Evolutionary conservation across 1,140 invertebrate species (phyloP), one percentile per base, ranked within the genome.

Genomic region (Microplitis demolitor): DNA sequence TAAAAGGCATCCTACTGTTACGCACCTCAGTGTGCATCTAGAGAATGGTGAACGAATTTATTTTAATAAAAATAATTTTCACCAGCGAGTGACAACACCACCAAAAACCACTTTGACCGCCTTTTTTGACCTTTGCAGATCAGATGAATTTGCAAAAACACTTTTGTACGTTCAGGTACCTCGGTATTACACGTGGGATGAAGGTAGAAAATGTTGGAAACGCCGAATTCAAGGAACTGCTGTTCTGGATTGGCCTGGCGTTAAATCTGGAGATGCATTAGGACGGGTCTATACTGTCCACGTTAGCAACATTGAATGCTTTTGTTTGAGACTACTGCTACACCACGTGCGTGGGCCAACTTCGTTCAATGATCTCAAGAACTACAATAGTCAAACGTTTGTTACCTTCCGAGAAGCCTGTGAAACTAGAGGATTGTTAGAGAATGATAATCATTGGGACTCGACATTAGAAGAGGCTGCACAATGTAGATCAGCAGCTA

Each of bases 281-380:
- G 35, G 35, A 4, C 35, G 35, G 3, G 35, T 37, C 35, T 37
- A 37, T 37, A 37, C 35, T 6, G 35, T 37, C 3, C 35, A 37
- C 6, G 35, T 37, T 37, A 37, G 3, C 3, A 37, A 37, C 53
- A 72, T 79, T 67, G 83, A 88, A 78, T 88, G 87, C 71, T 89
- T 80, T 72, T 87, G 83, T 82, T 80, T 88, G 69, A 82, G 84
- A 33, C 71, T 89, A 66, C 71, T 89, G 31, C 77, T 88, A 67
- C 72, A 81, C n/a, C 81, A 86, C 77, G 83, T 89, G 34, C 80
- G 77, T 69, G 88, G 87, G 3, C 84, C 87, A 75, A 87, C 77
- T 69, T 86, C 80, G 62, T 88, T 89, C 73, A 11, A 80, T 76
- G 13, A 84, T 76, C 73, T 89, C 64, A 75, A 77, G 84, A 88